Base-by-base conservation (phyloP, 2,888 invertebrate genomes). In the Fabriciana adippe region DNA sequence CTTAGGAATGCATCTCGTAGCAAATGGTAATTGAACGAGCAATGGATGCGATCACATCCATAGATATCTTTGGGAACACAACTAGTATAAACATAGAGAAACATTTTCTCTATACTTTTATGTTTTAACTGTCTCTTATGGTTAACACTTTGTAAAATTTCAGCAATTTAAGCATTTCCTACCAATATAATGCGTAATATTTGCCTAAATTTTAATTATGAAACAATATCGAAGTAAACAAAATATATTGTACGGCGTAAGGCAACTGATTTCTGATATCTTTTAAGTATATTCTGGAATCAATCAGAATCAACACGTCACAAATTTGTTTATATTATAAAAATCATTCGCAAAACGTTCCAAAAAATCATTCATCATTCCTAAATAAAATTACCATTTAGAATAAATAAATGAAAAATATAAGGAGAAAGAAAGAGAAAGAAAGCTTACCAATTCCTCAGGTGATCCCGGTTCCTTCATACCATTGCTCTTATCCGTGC, bases 381-480 rank as follows among this genome's bases (percentile, higher is more conserved):
- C 63, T 50, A 61, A 56, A 13, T 21, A 47, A 67, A 69, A 26
- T 57, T 57, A 21, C 41, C 56, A 47, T n/a, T 59, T 35, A 70
- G 61, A 67, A 66, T 51, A 64, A 47, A 69, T 68, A 56, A 55
- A 64, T 55, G 59, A 55, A 67, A 18, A 67, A 61, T 53, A n/a
- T 26, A 48, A 59, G 35, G 35, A 26, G 26, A 4, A 21, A n/a
- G 18, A 53, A 15, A 18, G 51, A 51, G 15, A 56, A 15, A 45
- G 31, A 21, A 57, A 59, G 68, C 95, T 93, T 93, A 96, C 96
- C 95, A 95, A 94, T 94, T 96, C 96, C 94, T 95, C 95, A 93
- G 95, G 95, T 93, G 95, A 95, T 94, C 95, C 96, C 93, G 96
- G 96, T 94, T 96, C 96, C 96, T 96, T 96, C 96, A 96, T 96